Evolutionary conservation across 2,797 vertebrate genomes (phyloP).

Genomic region (Coreius guichenoti): DNA sequence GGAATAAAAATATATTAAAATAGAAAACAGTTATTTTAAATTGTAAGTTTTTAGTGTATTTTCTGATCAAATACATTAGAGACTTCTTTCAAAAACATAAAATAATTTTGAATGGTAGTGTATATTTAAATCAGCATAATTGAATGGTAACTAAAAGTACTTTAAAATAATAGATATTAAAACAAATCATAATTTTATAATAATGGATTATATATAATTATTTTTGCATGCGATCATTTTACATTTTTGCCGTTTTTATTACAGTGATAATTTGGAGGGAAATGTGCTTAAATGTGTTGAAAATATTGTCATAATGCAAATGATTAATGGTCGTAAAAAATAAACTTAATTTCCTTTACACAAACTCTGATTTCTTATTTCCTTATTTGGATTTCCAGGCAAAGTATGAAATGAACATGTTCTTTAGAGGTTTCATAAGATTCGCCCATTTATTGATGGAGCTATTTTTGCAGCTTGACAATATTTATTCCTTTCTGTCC

Average conservation of each 20-base stretch:
- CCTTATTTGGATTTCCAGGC: background rate
- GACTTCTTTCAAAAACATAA: background rate
- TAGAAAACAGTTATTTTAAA: too few species aligned
- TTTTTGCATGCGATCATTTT: background rate
- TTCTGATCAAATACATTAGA: background rate
- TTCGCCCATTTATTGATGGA: background rate
- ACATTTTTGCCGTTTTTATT: background rate
- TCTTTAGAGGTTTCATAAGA: background rate
- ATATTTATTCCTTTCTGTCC: background rate
- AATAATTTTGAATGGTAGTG: background rate
- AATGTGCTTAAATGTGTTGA: background rate
- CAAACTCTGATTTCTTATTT: background rate
- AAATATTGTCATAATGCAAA: background rate
- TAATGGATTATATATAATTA: background rate
- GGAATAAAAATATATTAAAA: background rate
- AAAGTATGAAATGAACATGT: background rate
- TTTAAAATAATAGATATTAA: background rate
- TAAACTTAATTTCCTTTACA: background rate
- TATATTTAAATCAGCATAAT: background rate
- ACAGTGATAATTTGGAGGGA: background rate
- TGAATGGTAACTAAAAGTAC: background rate
- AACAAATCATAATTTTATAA: background rate
- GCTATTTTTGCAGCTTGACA: conserved; percentile 11
- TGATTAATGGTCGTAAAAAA: background rate
- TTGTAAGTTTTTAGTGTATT: background rate